Conservation (phyloP, 2,888 invertebrate genomes). For the Lycophotia porphyrea region DNA sequence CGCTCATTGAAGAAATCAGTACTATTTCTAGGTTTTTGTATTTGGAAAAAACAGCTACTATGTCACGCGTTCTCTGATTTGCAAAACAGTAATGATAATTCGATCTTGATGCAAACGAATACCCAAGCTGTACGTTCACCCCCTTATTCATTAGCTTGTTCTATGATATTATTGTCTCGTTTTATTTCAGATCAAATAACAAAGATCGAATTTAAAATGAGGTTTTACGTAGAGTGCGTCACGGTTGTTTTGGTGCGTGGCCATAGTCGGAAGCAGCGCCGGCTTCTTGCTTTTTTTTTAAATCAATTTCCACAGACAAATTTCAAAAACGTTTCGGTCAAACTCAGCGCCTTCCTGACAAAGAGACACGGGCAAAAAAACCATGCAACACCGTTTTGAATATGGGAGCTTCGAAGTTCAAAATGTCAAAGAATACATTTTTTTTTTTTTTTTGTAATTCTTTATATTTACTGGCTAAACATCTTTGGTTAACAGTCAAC, state of each 20-base stretch:
- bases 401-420: neutral
- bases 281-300: neutral
- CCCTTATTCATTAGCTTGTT: neutral
- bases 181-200: neutral
- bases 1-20: conserved; percentile 47
- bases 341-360: neutral
- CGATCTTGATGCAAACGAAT: conserved; percentile 17
- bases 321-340: neutral
- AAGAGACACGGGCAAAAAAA: neutral
- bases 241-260: neutral
- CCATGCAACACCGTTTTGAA: neutral
- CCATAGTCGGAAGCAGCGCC: neutral
- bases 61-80: neutral
- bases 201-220: conserved; percentile 1
- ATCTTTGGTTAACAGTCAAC: conserved; percentile 48
- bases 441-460: conserved; percentile 13
- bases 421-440: neutral
- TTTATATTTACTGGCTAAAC: conserved; percentile 29
- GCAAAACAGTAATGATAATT: conserved; percentile 13
- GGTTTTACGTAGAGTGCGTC: neutral
- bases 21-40: conserved; percentile 42
- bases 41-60: conserved; percentile 19
- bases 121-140: neutral
- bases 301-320: neutral
- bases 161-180: conserved; percentile 8